Evolutionary conservation across 2,113 vertebrate species (phyloP).

Genomic region (Ophiodon elongatus): DNA sequence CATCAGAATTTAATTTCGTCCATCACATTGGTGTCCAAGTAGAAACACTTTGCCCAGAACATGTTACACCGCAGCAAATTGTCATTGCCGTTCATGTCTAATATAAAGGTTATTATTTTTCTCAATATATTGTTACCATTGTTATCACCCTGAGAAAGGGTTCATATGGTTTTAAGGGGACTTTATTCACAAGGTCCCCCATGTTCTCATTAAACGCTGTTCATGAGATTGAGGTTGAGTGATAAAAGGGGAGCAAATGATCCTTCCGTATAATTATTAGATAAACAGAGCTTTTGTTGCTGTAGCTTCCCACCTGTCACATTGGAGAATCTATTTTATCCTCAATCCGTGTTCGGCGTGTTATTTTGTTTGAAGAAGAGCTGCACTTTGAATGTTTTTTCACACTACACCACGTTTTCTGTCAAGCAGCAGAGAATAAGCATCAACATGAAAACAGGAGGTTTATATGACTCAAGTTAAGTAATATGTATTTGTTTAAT

Average conservation of each 20-base stretch:
- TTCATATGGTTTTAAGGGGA: too few species aligned
- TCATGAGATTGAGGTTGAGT: background rate
- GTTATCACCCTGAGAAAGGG: too few species aligned
- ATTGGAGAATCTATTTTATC: background rate
- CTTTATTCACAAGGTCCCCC: background rate
- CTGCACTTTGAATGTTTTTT: background rate
- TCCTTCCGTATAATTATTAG: too few species aligned
- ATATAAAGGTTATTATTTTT: slow-evolving; percentile 6
- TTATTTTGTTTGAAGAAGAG: background rate
- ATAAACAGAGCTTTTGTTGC: background rate
- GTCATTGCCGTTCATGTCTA: background rate
- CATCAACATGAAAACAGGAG: background rate
- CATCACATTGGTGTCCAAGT: background rate
- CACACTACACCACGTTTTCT: background rate
- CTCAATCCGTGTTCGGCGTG: background rate
- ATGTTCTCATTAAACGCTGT: background rate
- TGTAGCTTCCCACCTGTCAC: background rate
- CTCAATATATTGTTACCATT: too few species aligned
- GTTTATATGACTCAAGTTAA: background rate
- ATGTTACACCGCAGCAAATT: background rate
- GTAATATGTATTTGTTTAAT: too few species aligned
- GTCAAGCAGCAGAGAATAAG: background rate
- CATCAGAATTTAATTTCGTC: slow-evolving; percentile 18
- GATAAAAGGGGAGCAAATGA: background rate
- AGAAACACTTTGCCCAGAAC: slow-evolving; percentile 18